Evolutionary conservation across 2,797 vertebrate species (phyloP).

Genomic region (Ceyx erithaca): DNA sequence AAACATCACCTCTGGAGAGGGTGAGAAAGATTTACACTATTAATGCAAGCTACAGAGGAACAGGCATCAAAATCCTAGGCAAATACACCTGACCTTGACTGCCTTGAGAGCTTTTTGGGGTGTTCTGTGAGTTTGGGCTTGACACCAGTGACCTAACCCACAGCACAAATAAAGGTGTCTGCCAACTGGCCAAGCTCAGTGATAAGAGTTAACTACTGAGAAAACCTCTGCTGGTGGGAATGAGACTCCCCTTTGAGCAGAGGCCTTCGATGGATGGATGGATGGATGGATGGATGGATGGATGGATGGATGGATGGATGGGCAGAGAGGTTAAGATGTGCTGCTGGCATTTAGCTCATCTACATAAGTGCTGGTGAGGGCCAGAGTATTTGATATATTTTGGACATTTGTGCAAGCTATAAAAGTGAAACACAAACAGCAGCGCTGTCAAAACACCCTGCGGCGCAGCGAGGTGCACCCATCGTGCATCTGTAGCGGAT

Average conservation of each 20-base stretch:
- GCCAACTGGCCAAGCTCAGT: accelerated
- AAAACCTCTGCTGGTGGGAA: neutral
- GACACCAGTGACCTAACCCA: neutral
- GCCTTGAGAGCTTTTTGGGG: neutral
- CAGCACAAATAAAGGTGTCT: accelerated
- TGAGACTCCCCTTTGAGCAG: neutral
- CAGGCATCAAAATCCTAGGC: neutral
- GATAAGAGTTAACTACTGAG: neutral
- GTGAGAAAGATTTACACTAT: neutral
- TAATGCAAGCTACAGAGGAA: neutral
- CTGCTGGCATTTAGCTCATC: neutral
- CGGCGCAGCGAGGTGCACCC: no score
- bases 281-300: no score
- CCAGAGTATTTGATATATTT: neutral
- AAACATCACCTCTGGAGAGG: constrained; percentile 8
- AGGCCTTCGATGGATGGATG: no score
- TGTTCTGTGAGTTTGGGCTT: neutral
- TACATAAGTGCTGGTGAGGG: accelerated
- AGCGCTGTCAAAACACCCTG: neutral
- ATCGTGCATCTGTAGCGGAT: accelerated
- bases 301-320: no score
- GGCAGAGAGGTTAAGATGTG: accelerated
- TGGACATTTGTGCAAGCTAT: neutral
- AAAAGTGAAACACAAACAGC: neutral
- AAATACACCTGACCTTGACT: neutral